Evolutionary conservation across 2,888 invertebrate genomes (phyloP).

Genomic region (Cataglyphis albicans): DNA sequence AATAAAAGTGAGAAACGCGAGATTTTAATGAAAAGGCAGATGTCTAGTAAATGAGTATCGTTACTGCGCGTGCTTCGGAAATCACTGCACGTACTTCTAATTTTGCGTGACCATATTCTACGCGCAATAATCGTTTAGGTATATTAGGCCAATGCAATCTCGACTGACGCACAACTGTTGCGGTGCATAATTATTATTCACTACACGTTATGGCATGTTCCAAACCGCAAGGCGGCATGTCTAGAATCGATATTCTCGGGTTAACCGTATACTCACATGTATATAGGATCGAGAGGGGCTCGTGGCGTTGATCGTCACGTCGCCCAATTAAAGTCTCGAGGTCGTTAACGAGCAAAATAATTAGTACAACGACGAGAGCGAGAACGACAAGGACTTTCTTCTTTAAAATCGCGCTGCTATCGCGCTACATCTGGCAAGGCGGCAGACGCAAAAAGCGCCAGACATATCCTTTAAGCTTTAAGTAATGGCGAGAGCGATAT

Average conservation of each 20-base stretch:
- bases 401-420: slow-evolving; percentile 15
- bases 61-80: not conserved
- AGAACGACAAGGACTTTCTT: slow-evolving; percentile 32
- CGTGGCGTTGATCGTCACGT: slow-evolving; percentile 67
- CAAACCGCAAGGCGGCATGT: slow-evolving; percentile 40
- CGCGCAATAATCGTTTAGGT: slow-evolving; percentile 15
- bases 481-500: slow-evolving; percentile 50
- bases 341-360: slow-evolving; percentile 78
- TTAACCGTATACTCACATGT: slow-evolving; percentile 37
- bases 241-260: slow-evolving; percentile 55
- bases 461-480: slow-evolving; percentile 19
- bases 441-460: slow-evolving; percentile 26
- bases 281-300: slow-evolving; percentile 1
- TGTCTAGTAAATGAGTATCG: not conserved
- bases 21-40: not conserved
- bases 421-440: slow-evolving; percentile 33
- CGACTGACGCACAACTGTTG: slow-evolving; percentile 51
- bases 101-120: slow-evolving; percentile 26
- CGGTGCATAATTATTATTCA: slow-evolving; percentile 54
- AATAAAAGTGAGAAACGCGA: not conserved
- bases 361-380: slow-evolving; percentile 63
- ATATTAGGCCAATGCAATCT: slow-evolving; percentile 49
- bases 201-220: slow-evolving; percentile 42
- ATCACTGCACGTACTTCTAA: not conserved
- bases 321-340: slow-evolving; percentile 73